Conservation (phyloP, 2,797 vertebrate genomes). For the Pseudochirops cupreus region DNA sequence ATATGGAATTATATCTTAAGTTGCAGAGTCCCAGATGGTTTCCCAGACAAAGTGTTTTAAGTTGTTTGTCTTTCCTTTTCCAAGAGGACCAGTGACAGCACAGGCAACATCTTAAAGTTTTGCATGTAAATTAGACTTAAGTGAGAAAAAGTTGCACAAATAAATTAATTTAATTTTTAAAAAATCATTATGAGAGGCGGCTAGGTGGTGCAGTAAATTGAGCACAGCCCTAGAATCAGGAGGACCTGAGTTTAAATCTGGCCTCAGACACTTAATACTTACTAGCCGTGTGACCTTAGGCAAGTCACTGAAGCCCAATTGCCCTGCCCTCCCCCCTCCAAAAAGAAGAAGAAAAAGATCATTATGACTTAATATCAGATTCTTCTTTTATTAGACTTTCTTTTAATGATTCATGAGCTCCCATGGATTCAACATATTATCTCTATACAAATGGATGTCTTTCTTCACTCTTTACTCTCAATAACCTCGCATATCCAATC, state of each 20-base stretch:
- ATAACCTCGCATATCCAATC: background rate
- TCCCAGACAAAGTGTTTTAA: background rate
- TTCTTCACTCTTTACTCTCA: background rate
- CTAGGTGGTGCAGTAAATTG: no score
- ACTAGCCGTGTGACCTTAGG: no score
- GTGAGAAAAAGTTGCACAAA: background rate
- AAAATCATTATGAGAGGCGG: no score
- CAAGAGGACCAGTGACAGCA: background rate
- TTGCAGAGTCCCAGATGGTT: background rate
- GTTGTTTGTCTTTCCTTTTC: background rate
- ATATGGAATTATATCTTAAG: background rate
- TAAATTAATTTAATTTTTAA: no score
- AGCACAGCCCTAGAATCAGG: no score
- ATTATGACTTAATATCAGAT: background rate
- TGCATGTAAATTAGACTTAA: background rate
- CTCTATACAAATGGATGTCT: background rate
- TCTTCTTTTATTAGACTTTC: background rate
- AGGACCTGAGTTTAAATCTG: no score
- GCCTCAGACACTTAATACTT: no score
- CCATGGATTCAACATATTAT: background rate
- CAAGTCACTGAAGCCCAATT: no score
- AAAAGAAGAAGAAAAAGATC: no score
- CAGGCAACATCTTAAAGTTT: background rate
- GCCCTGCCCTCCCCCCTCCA: no score
- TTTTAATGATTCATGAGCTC: background rate